These are phyloP conservation scores for Tribolium freemani DNA, from an alignment of 2,888 invertebrate species.

Conservation along the genomic window DNA sequence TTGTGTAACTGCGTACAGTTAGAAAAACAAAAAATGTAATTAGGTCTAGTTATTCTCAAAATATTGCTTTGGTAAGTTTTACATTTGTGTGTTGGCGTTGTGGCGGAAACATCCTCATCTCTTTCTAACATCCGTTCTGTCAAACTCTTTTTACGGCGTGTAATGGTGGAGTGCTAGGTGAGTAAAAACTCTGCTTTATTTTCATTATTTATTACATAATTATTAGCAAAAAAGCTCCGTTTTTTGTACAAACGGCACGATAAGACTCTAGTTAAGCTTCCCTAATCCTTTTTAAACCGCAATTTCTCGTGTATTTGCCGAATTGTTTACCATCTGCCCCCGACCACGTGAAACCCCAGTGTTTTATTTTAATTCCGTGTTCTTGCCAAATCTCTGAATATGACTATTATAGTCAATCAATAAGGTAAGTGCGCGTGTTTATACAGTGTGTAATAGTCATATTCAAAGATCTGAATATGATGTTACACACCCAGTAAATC, in stretches of 20 bases:
- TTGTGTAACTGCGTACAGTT: too few species aligned
- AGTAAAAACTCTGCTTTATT: conserved; percentile 43
- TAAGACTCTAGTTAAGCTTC: background rate
- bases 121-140: conserved; percentile 35
- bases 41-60: too few species aligned
- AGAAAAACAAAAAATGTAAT: too few species aligned
- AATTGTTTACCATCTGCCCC: background rate
- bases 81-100: background rate
- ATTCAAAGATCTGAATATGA: conserved; percentile 67
- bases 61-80: background rate
- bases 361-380: conserved; percentile 31
- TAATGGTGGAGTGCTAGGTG: conserved; percentile 65
- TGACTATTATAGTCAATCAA: conserved; percentile 59
- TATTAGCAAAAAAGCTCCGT: too few species aligned
- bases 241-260: too few species aligned
- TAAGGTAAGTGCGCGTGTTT: conserved; percentile 59
- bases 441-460: conserved; percentile 62
- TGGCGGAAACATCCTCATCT: conserved; percentile 32
- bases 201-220: background rate
- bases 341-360: conserved; percentile 16
- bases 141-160: conserved; percentile 59
- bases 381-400: conserved; percentile 62
- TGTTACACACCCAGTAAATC: conserved; percentile 50
- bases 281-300: background rate
- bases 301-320: conserved; percentile 21